A percentile compares a stretch with the other conserved stretches of the same genome.
Conservation (phyloP, 2,888 invertebrate species). For the Cheilosia scutellata region DNA sequence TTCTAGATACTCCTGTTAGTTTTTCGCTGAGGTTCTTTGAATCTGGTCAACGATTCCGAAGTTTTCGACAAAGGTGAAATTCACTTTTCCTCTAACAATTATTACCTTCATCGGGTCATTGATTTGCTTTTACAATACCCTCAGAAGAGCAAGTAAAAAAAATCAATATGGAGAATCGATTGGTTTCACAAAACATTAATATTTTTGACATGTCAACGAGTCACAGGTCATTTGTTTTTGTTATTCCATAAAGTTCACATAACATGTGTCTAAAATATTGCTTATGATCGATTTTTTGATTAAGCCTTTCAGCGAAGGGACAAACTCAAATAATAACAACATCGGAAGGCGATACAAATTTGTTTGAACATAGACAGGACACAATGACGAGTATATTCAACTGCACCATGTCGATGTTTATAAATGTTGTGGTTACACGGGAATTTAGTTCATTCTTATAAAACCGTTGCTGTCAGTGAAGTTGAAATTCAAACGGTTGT, state of each 20-base stretch:
- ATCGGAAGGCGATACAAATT: background rate
- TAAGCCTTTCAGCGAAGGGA: slow-evolving; percentile 22
- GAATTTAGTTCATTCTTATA: slow-evolving; percentile 37
- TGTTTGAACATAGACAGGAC: slow-evolving; percentile 1
- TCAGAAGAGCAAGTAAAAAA: slow-evolving; percentile 4
- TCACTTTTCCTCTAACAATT: background rate
- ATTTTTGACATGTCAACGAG: slow-evolving; percentile 34
- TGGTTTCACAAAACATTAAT: slow-evolving; percentile 28
- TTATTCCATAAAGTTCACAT: slow-evolving; percentile 38
- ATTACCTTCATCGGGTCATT: slow-evolving; percentile 45
- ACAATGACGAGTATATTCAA: slow-evolving; percentile 3
- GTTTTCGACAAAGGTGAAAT: slow-evolving; percentile 10
- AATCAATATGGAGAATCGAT: slow-evolving; percentile 65
- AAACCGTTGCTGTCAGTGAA: slow-evolving; percentile 29
- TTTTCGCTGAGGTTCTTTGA: slow-evolving; percentile 49
- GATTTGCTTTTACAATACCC: slow-evolving; percentile 46
- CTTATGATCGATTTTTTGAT: slow-evolving; percentile 55
- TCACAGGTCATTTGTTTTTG: slow-evolving; percentile 19
- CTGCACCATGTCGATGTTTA: slow-evolving; percentile 36
- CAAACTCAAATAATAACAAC: slow-evolving; percentile 12
- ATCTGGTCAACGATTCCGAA: slow-evolving; percentile 34
- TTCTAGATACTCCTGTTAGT: slow-evolving; percentile 29
- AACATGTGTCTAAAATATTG: slow-evolving; percentile 8
- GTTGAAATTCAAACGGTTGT: slow-evolving; percentile 20
- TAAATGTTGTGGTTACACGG: slow-evolving; percentile 40